Base-by-base conservation (phyloP, 2,113 vertebrate genomes). In the Platanista minor region DNA sequence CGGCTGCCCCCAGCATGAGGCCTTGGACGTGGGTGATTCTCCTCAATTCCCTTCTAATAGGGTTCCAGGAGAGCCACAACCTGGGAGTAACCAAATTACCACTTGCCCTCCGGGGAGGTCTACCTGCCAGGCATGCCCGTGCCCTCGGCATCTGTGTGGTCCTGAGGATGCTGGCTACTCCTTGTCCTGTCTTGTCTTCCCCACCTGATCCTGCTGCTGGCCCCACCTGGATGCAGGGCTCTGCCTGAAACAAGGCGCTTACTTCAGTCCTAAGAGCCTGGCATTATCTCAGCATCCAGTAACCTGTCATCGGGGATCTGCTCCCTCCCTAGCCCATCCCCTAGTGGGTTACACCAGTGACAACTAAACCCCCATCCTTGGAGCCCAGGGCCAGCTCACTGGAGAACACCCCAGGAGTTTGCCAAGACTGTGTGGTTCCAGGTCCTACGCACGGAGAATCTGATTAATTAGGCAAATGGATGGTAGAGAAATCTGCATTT, bases 91-190 rank as follows among this genome's bases (percentile, higher is more conserved):
- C 36, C 2, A 0, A 31, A 43, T 11, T 25, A 17, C 27, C 75
- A 13, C n/a, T 7, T 36, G 11, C 3, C 31, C n/a, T 25, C 49
- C 10, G 1, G 4, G 25, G 1, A 61, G 6, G 14, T 39, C 27
- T 14, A 46, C 29, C n/a, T 59, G 46, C 46, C 15, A 31, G 29
- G 2, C 2, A 0, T 1, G 3, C 14, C 74, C 1, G 9, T 27
- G 21, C 9, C 49, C n/a, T 49, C 11, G 27, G n/a, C 52, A 25
- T 23, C 33, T 23, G 4, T 23, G 4, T 2, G 11, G 12, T 82
- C 52, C 57, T 36, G 49, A 49, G 1, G 23, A 20, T 8, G 2
- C 36, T 7, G 46, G 31, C 49, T 54, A 3, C 14, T 36, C 61
- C 36, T 83, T 8, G 4, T 49, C 43, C 49, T 62, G 12, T 66